These are phyloP conservation scores for Danionella cerebrum DNA, from an alignment of 2,113 vertebrate genomes.

Conservation along the genomic window DNA sequence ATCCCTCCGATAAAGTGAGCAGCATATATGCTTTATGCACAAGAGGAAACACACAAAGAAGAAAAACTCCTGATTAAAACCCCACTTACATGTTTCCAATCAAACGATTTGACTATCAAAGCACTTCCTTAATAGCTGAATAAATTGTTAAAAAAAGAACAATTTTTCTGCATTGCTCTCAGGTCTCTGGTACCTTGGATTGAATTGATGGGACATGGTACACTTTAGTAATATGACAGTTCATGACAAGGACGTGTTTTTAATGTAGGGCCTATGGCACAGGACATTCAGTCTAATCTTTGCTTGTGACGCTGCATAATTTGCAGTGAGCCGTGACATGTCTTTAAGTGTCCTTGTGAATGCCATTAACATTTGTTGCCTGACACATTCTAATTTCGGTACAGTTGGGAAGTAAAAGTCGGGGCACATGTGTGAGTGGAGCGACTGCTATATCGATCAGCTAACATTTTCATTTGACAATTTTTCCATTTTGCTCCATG, in stretches of 20 bases:
- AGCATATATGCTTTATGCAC: no score
- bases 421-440: conserved; percentile 68
- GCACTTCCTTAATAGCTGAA: no score
- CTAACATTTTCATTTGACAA: conserved; percentile 80
- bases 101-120: no score
- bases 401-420: conserved; percentile 48
- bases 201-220: conserved; percentile 48
- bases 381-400: conserved; percentile 91
- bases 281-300: conserved; percentile 78
- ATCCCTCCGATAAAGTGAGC: no score
- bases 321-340: conserved; percentile 76
- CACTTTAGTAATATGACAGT: conserved; percentile 58
- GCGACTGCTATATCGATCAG: conserved; percentile 91
- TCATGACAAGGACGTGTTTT: conserved; percentile 53
- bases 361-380: conserved; percentile 88
- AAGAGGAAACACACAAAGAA: no score
- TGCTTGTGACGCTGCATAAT: conserved; percentile 82
- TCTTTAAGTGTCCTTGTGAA: conserved; percentile 64
- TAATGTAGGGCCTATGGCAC: conserved; percentile 44
- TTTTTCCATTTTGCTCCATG: conserved; percentile 62
- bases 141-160: no score
- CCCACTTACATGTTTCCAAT: no score
- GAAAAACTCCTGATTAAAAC: no score
- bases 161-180: conserved; percentile 7
- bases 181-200: background rate